These are phyloP conservation scores for Aphaenogaster floridana DNA, from an alignment of 1,140 invertebrate genomes.

Conservation along the genomic window DNA sequence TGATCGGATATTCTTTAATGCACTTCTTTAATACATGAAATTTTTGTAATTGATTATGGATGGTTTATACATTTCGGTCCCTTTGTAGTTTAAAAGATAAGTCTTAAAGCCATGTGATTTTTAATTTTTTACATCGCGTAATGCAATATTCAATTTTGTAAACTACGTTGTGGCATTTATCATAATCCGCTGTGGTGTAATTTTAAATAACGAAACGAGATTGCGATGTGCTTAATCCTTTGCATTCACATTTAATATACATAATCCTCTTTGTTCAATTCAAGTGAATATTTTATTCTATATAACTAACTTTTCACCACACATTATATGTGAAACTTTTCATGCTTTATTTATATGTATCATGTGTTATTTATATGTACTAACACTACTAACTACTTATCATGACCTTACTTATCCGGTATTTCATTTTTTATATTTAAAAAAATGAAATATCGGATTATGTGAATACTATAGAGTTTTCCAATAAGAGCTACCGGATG, in stretches of 20 bases:
- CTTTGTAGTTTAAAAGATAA: neutral
- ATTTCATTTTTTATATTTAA: too few species aligned
- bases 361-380: too few species aligned
- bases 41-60: neutral
- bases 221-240: conserved; percentile 25
- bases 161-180: conserved; percentile 9
- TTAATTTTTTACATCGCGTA: neutral
- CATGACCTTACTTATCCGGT: too few species aligned
- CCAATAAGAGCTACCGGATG: too few species aligned
- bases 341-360: neutral
- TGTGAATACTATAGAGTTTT: too few species aligned
- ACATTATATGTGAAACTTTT: neutral
- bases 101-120: neutral
- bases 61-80: neutral
- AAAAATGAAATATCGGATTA: too few species aligned
- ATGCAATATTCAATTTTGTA: conserved; percentile 32
- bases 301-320: neutral
- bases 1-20: neutral
- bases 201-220: conserved; percentile 22
- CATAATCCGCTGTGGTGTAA: conserved; percentile 1
- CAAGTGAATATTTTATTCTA: conserved; percentile 14
- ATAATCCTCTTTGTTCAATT: conserved; percentile 12
- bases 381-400: too few species aligned
- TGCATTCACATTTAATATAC: conserved; percentile 31
- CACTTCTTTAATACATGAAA: conserved; percentile 16